Conservation (phyloP, 2,888 invertebrate species). For the Parasteatoda lunata region DNA sequence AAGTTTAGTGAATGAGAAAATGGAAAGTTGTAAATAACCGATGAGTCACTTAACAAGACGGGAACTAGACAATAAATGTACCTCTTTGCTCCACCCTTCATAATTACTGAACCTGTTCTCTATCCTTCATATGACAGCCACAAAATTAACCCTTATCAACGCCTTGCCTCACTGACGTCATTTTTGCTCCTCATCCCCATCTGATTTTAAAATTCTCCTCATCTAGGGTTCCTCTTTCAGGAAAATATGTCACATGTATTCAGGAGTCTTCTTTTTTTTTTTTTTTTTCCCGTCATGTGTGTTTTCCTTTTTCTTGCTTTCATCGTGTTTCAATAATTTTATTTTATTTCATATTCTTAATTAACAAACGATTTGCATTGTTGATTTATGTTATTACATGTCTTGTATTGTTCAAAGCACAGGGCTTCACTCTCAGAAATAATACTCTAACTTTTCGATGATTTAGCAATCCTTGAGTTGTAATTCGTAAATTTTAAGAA, state of each 20-base stretch:
- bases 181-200: slow-evolving; percentile 4
- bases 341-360: not conserved
- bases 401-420: no score
- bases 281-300: no score
- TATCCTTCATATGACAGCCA: slow-evolving; percentile 34
- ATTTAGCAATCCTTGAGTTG: no score
- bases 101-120: slow-evolving; percentile 55
- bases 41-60: slow-evolving; percentile 59
- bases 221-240: slow-evolving; percentile 12
- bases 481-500: no score
- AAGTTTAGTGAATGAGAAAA: slow-evolving; percentile 41
- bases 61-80: slow-evolving; percentile 59
- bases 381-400: no score
- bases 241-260: not conserved
- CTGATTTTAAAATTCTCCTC: not conserved
- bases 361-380: no score
- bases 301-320: slow-evolving; percentile 7
- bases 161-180: slow-evolving; percentile 57
- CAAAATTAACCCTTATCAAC: slow-evolving; percentile 63
- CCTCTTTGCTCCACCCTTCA: slow-evolving; percentile 52
- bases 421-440: no score
- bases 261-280: no score
- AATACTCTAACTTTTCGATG: no score
- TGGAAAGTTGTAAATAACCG: slow-evolving; percentile 41
- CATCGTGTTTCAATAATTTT: not conserved